Percentiles rank a stretch among this genome's conserved stretches.
phyloP scores from a whole-genome alignment of 2,113 vertebrate genomes.

The Zapus hudsonius region DNA sequence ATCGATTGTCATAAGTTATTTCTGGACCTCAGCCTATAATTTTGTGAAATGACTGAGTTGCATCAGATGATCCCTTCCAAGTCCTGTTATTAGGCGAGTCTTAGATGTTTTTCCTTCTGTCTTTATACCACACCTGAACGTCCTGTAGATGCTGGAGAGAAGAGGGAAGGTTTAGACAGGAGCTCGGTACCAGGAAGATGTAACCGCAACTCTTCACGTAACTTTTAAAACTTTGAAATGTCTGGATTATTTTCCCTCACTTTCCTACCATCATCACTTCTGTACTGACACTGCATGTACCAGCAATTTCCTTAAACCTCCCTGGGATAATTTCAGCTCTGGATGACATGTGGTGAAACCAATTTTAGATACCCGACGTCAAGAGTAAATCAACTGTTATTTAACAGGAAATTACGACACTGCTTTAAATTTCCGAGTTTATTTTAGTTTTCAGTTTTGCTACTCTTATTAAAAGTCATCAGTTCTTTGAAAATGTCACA shows the following conservation, averaged over 20 bases:
- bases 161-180: background rate
- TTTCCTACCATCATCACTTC: constrained; percentile 8
- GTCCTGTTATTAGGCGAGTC: background rate
- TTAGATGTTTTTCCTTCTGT: constrained; percentile 15
- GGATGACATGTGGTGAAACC: constrained; percentile 36
- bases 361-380: constrained; percentile 58
- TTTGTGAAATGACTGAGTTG: background rate
- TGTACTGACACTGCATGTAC: constrained; percentile 36
- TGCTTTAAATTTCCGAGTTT: constrained; percentile 58
- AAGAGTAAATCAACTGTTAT: constrained; percentile 62
- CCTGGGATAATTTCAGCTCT: constrained; percentile 41
- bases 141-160: background rate
- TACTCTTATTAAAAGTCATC: constrained; percentile 48
- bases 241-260: background rate
- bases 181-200: background rate
- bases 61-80: background rate
- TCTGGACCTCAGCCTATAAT: background rate
- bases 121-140: background rate
- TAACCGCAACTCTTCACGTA: background rate
- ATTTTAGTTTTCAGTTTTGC: constrained; percentile 56
- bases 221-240: constrained; percentile 50
- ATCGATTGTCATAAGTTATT: constrained; percentile 4
- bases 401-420: constrained; percentile 49
- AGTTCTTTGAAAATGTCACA: constrained; percentile 32
- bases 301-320: constrained; percentile 61